These are phyloP conservation scores for Anguilla obscura DNA, from an alignment of 2,797 vertebrate species.

Conservation along the genomic window DNA sequence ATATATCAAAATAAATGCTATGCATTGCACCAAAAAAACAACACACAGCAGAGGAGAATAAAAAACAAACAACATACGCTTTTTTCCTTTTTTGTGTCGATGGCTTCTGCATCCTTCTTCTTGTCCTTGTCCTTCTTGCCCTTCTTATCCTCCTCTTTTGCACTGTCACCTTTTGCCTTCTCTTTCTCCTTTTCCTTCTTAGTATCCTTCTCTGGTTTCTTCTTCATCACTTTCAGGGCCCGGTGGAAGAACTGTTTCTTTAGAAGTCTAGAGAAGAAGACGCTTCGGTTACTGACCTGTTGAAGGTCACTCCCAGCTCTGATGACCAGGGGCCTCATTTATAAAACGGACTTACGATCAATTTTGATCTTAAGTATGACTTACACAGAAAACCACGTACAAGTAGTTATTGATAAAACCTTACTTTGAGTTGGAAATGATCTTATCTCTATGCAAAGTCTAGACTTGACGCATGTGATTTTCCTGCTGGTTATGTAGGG, in stretches of 20 bases:
- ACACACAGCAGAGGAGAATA: background rate
- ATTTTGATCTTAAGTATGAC: too few species aligned
- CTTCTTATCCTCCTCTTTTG: conserved; percentile 82
- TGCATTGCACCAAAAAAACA: background rate
- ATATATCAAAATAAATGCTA: background rate
- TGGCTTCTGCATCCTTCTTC: conserved; percentile 84
- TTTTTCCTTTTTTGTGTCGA: conserved; percentile 86
- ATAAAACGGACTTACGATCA: too few species aligned
- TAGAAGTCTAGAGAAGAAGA: conserved; percentile 77
- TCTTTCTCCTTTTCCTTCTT: conserved; percentile 80
- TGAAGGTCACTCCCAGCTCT: background rate
- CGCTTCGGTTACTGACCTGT: background rate
- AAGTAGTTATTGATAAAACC: too few species aligned
- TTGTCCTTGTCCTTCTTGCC: conserved; percentile 83
- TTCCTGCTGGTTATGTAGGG: too few species aligned
- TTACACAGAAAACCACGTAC: too few species aligned
- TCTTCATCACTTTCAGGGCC: conserved; percentile 97
- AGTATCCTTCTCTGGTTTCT: conserved; percentile 90
- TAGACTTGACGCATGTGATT: too few species aligned
- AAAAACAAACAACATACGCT: conserved; percentile 59
- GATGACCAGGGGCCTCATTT: background rate
- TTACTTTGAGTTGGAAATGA: too few species aligned
- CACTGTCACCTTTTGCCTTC: conserved; percentile 71
- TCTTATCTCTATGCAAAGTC: too few species aligned
- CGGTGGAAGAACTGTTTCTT: conserved; percentile 98